Percentiles rank a stretch among this genome's conserved stretches.
These are phyloP conservation scores for Tanytarsus gracilentus DNA, from an alignment of 2,888 invertebrate species.

Conservation along the genomic window DNA sequence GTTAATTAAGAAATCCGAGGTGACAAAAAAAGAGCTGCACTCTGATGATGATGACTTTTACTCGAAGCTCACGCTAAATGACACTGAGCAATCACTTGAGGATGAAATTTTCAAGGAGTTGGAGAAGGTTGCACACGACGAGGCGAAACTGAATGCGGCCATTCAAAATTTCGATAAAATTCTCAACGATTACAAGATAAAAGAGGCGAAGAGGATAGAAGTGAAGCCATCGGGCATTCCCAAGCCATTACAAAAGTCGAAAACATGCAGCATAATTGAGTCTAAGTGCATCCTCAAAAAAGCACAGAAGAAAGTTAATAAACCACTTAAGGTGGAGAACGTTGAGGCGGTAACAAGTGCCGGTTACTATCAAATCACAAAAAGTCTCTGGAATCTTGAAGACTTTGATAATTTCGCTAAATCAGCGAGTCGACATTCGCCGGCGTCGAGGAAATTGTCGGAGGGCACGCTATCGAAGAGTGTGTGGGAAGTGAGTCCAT, in stretches of 20 bases:
- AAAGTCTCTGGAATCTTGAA: slow-evolving; percentile 52
- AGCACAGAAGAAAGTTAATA: slow-evolving; percentile 13
- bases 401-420: slow-evolving; percentile 49
- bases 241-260: slow-evolving; percentile 52
- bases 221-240: slow-evolving; percentile 27
- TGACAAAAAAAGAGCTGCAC: neutral
- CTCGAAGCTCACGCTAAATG: slow-evolving; percentile 35
- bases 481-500: slow-evolving; percentile 46
- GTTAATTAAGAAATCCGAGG: neutral
- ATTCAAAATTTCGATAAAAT: slow-evolving; percentile 49
- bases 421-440: slow-evolving; percentile 45
- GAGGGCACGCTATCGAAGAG: slow-evolving; percentile 50
- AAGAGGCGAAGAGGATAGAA: slow-evolving; percentile 18
- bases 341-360: slow-evolving; percentile 39
- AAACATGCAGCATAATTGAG: slow-evolving; percentile 61
- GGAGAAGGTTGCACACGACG: slow-evolving; percentile 42
- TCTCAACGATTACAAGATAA: slow-evolving; percentile 42
- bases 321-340: slow-evolving; percentile 34
- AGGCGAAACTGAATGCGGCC: slow-evolving; percentile 45
- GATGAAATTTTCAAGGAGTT: slow-evolving; percentile 44
- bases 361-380: slow-evolving; percentile 48
- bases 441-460: slow-evolving; percentile 43
- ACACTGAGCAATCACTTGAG: slow-evolving; percentile 40
- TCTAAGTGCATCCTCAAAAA: slow-evolving; percentile 57
- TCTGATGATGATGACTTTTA: slow-evolving; percentile 28